Evolutionary conservation across 2,888 invertebrate species (phyloP).

Genomic region (Minunthozetes semirufus): DNA sequence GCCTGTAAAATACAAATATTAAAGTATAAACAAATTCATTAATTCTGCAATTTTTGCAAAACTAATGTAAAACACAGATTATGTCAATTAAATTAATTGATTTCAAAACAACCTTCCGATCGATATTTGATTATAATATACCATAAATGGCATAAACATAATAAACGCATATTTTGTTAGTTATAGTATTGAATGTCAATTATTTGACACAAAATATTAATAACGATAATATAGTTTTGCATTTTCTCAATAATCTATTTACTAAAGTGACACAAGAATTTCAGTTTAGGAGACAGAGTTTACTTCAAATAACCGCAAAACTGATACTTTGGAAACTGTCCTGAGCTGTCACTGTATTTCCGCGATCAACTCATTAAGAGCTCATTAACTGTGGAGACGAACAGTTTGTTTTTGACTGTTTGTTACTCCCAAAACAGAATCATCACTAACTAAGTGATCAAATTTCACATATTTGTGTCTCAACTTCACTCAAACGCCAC

Average conservation of each 20-base stretch:
- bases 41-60: background rate
- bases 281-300: background rate
- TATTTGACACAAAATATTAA: background rate
- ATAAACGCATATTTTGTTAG: background rate
- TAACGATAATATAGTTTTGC: background rate
- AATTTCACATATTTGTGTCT: constrained; percentile 1
- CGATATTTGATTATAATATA: background rate
- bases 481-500: background rate
- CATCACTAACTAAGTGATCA: constrained; percentile 16
- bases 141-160: background rate
- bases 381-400: constrained; percentile 7
- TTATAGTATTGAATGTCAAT: background rate
- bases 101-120: background rate
- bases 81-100: background rate
- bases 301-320: background rate
- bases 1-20: background rate
- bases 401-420: constrained; percentile 9
- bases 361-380: constrained; percentile 17
- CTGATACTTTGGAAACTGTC: background rate
- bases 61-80: background rate
- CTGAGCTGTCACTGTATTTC: constrained; percentile 3
- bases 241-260: too few species aligned
- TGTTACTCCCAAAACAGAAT: constrained; percentile 13
- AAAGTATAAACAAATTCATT: background rate
- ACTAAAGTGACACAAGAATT: background rate